phyloP scores from a whole-genome alignment of 2,888 invertebrate genomes.

The Cantharis rufa region DNA sequence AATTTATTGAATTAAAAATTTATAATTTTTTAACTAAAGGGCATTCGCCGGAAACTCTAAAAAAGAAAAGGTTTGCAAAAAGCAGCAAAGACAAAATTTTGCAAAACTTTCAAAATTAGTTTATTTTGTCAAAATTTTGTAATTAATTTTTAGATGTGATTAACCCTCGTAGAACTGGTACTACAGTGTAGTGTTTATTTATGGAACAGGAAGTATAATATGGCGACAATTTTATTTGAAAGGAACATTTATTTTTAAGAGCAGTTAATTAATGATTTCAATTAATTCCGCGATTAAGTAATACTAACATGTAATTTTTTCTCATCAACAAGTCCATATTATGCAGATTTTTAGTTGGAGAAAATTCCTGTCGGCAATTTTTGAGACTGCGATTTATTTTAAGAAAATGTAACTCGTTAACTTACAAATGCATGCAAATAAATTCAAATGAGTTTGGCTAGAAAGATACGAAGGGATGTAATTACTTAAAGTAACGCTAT shows the following conservation, averaged over 20 bases:
- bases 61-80: no score
- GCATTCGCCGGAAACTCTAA: no score
- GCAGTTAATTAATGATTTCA: neutral
- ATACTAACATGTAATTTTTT: no score
- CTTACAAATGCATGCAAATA: conserved; percentile 12
- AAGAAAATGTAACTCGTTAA: neutral
- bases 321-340: neutral
- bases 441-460: conserved; percentile 13
- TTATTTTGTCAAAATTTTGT: neutral
- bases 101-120: neutral
- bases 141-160: neutral
- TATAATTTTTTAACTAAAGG: no score
- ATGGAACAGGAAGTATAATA: neutral
- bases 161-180: neutral
- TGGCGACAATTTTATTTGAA: neutral
- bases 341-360: neutral
- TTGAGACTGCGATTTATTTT: neutral
- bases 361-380: neutral
- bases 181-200: neutral
- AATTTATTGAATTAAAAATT: no score
- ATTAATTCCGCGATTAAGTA: neutral
- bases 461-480: conserved; percentile 27
- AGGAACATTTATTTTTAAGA: neutral
- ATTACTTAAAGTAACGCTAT: conserved; percentile 29
- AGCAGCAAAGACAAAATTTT: neutral